phyloP scores from a whole-genome alignment of 1,140 invertebrate genomes.

The Ceratoteleas bidentatus region DNA sequence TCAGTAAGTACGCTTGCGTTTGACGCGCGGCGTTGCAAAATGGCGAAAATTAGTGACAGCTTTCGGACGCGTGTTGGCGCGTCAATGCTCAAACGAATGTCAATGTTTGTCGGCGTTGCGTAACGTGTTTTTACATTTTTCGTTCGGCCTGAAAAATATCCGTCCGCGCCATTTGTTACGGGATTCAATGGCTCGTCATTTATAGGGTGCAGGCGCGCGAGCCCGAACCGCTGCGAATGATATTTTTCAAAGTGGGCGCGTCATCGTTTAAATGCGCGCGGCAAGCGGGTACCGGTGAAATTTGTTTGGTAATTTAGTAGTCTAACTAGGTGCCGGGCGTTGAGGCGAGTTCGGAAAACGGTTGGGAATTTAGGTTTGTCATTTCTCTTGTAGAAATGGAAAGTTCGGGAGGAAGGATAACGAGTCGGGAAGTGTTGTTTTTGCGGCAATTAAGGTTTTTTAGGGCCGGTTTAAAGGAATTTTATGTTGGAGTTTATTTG shows the following conservation, averaged over 20 bases:
- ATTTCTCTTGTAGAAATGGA: too few species aligned
- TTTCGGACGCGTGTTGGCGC: constrained; percentile 3
- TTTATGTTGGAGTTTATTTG: too few species aligned
- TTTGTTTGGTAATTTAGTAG: too few species aligned
- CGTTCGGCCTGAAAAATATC: constrained; percentile 44
- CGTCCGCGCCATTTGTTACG: constrained; percentile 44
- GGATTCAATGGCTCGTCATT: constrained; percentile 48
- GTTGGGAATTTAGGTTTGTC: too few species aligned
- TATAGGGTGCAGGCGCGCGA: constrained; percentile 25
- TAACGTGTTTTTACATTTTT: constrained; percentile 60
- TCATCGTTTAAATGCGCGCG: too few species aligned
- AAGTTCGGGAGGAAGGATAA: too few species aligned
- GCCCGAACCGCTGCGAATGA: background rate
- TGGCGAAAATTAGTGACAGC: constrained; percentile 37
- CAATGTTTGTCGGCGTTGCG: constrained; percentile 47
- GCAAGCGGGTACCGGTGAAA: too few species aligned
- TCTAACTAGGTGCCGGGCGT: too few species aligned
- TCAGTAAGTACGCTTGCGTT: constrained; percentile 29
- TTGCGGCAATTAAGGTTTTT: too few species aligned
- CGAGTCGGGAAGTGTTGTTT: too few species aligned
- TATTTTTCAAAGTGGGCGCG: background rate
- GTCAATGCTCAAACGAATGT: constrained; percentile 30
- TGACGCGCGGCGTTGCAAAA: constrained; percentile 26
- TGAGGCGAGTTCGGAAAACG: too few species aligned
- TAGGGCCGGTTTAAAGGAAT: too few species aligned